Conservation (phyloP, 2,888 invertebrate species). For the Xestia ashworthii region DNA sequence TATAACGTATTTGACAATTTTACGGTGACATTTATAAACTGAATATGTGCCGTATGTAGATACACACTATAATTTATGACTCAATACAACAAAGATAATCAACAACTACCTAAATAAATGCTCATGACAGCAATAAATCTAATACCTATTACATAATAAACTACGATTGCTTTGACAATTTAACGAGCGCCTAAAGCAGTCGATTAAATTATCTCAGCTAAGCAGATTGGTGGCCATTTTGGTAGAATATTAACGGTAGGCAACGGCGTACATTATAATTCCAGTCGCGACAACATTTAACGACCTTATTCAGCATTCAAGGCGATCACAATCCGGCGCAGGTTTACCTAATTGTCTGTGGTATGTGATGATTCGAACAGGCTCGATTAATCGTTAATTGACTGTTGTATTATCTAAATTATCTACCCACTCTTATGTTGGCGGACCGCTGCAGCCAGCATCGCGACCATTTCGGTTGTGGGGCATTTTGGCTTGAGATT, state of each 20-base stretch:
- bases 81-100: constrained; percentile 27
- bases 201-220: constrained; percentile 48
- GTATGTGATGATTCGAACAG: constrained; percentile 44
- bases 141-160: constrained; percentile 27
- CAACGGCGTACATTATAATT: constrained; percentile 66
- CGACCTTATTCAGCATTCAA: constrained; percentile 78
- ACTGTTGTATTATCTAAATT: constrained; percentile 47
- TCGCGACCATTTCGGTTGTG: background rate
- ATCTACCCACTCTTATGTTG: constrained; percentile 2
- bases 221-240: constrained; percentile 46
- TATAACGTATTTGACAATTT: too few relatives aligned
- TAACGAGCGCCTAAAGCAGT: constrained; percentile 41
- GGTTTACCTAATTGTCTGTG: constrained; percentile 54
- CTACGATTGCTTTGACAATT: constrained; percentile 44
- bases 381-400: constrained; percentile 40
- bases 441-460: background rate
- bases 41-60: background rate
- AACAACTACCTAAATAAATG: constrained; percentile 32
- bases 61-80: background rate
- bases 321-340: constrained; percentile 65
- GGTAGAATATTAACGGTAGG: constrained; percentile 51
- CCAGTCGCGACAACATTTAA: constrained; percentile 76
- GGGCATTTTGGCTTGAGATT: background rate
- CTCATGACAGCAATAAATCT: constrained; percentile 46
- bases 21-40: too few relatives aligned